Percentiles rank a stretch among this genome's conserved stretches.
Conservation (phyloP, 2,113 vertebrate genomes). For the Channa argus region DNA sequence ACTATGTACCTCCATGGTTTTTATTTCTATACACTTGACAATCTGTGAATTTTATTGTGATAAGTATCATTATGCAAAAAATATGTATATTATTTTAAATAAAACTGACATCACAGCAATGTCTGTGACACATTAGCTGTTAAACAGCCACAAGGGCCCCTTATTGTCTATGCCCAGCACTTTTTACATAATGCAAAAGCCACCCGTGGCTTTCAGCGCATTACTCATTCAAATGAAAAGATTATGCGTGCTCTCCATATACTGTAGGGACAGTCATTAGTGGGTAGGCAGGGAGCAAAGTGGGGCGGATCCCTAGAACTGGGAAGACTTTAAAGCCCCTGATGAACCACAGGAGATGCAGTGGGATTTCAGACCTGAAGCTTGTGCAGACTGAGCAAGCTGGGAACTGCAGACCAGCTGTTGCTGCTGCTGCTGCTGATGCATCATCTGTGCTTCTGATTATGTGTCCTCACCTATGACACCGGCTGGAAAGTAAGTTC, state of each 20-base stretch:
- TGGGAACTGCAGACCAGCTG: conserved; percentile 58
- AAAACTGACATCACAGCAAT: no score
- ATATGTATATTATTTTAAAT: no score
- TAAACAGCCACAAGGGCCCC: neutral
- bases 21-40: no score
- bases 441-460: neutral
- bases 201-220: conserved; percentile 35
- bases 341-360: conserved; percentile 32
- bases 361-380: conserved; percentile 29
- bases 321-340: conserved; percentile 57
- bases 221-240: conserved; percentile 48
- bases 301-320: conserved; percentile 49
- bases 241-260: conserved; percentile 21
- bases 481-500: conserved; percentile 37
- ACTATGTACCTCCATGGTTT: no score
- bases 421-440: conserved; percentile 1
- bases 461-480: conserved; percentile 23
- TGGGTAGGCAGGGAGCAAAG: conserved; percentile 7
- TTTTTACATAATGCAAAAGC: conserved; percentile 63
- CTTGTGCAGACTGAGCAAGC: conserved; percentile 1
- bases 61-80: no score
- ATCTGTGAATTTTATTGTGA: no score
- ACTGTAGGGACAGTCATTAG: conserved; percentile 8
- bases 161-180: conserved; percentile 1
- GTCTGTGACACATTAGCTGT: neutral